Evolutionary conservation across 2,797 vertebrate species (phyloP).

Genomic region (Paratrypauchen microcephalus): DNA sequence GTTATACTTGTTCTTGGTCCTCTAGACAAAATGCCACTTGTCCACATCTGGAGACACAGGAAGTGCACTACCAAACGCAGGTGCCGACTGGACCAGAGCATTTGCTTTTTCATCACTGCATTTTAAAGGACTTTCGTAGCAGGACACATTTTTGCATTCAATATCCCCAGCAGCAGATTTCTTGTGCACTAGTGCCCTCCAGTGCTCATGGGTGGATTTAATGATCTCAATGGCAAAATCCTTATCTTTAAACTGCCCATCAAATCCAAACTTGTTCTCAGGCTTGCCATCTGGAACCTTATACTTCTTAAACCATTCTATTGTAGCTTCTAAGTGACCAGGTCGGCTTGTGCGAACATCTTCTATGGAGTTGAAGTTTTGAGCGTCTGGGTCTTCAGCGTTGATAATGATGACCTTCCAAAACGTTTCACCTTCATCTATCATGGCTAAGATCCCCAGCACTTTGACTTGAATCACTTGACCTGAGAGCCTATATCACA

Average conservation of each 20-base stretch:
- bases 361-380: constrained; percentile 83
- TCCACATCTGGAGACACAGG: constrained; percentile 78
- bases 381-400: constrained; percentile 87
- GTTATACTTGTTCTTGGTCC: constrained; percentile 28
- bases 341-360: constrained; percentile 88
- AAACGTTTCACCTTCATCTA: constrained; percentile 94
- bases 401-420: constrained; percentile 97
- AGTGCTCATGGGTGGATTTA: constrained; percentile 86
- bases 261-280: constrained; percentile 91
- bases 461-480: constrained; percentile 92
- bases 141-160: constrained; percentile 85
- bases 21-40: constrained; percentile 79
- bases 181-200: constrained; percentile 89
- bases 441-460: constrained; percentile 89
- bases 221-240: constrained; percentile 90
- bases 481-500: constrained; percentile 94
- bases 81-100: constrained; percentile 67
- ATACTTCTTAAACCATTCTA: constrained; percentile 91
- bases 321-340: constrained; percentile 90
- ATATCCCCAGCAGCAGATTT: constrained; percentile 78
- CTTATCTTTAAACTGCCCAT: constrained; percentile 91
- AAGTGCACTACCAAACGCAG: constrained; percentile 58
- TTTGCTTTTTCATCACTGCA: constrained; percentile 83
- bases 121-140: constrained; percentile 85
- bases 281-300: constrained; percentile 95